These are phyloP conservation scores for Piezodorus guildinii DNA, from an alignment of 1,140 invertebrate genomes.

Conservation along the genomic window DNA sequence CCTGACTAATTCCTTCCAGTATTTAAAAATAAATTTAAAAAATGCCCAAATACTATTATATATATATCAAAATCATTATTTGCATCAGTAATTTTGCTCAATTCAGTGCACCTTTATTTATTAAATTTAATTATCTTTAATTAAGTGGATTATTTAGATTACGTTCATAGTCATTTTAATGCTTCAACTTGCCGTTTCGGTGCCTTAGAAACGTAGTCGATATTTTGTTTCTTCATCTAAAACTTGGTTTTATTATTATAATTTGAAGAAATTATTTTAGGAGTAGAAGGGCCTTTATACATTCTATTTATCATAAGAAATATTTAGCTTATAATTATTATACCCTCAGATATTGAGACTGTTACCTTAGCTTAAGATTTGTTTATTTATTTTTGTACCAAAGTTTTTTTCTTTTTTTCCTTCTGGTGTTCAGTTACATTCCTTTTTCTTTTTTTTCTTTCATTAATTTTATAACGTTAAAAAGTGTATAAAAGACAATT, in stretches of 20 bases:
- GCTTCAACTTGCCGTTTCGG: neutral
- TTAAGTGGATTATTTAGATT: neutral
- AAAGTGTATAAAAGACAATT: neutral
- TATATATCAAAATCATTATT: too few species aligned
- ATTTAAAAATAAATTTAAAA: too few species aligned
- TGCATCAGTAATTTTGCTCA: too few species aligned
- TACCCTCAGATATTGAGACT: constrained; percentile 11
- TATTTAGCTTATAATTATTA: neutral
- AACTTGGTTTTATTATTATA: neutral
- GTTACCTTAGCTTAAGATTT: constrained; percentile 8
- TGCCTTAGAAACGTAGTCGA: neutral
- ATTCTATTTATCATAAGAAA: neutral
- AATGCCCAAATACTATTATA: too few species aligned
- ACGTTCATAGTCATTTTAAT: neutral
- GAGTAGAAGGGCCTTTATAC: constrained; percentile 5
- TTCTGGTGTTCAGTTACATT: constrained; percentile 3
- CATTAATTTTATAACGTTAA: too few species aligned
- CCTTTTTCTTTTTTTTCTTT: neutral
- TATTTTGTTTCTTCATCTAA: neutral
- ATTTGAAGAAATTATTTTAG: neutral
- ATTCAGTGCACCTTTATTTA: neutral
- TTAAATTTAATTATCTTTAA: neutral
- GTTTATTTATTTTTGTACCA: neutral
- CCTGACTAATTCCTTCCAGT: too few species aligned
- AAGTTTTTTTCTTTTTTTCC: neutral